A percentile compares a stretch with the other conserved stretches of the same genome.
Evolutionary conservation across 2,797 vertebrate genomes (phyloP).

Genomic region (Hydrolagus colliei): DNA sequence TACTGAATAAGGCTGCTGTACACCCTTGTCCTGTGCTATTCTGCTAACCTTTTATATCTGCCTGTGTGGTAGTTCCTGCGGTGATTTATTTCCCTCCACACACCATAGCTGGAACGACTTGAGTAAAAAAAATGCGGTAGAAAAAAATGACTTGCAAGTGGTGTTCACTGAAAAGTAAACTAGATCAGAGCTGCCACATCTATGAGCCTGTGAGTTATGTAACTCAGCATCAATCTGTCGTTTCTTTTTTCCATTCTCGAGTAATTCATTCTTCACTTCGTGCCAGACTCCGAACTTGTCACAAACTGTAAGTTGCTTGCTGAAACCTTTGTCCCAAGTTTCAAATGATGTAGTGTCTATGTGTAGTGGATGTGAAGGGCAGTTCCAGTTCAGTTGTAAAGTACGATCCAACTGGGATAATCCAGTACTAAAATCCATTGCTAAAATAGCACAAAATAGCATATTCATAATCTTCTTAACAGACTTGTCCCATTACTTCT

Average conservation of each 20-base stretch:
- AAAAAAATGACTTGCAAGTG: neutral
- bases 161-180: constrained; percentile 9
- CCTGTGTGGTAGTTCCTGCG: neutral
- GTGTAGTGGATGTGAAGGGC: neutral
- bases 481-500: too few relatives aligned
- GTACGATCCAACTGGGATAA: constrained; percentile 12
- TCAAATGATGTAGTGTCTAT: constrained; percentile 10
- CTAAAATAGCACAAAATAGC: neutral
- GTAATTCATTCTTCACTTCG: constrained; percentile 14
- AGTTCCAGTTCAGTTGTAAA: constrained; percentile 19
- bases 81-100: constrained; percentile 19
- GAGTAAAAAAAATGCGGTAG: constrained; percentile 4
- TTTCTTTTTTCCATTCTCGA: constrained; percentile 12
- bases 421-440: neutral
- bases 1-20: too few relatives aligned
- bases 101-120: neutral
- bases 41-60: neutral
- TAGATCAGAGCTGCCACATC: neutral
- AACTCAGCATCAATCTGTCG: neutral
- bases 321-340: neutral
- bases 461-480: neutral
- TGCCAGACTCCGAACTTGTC: neutral
- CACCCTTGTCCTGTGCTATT: neutral
- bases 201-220: constrained; percentile 19
- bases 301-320: neutral